Conservation (phyloP, 2,888 invertebrate species). For the Alcis repandata region DNA sequence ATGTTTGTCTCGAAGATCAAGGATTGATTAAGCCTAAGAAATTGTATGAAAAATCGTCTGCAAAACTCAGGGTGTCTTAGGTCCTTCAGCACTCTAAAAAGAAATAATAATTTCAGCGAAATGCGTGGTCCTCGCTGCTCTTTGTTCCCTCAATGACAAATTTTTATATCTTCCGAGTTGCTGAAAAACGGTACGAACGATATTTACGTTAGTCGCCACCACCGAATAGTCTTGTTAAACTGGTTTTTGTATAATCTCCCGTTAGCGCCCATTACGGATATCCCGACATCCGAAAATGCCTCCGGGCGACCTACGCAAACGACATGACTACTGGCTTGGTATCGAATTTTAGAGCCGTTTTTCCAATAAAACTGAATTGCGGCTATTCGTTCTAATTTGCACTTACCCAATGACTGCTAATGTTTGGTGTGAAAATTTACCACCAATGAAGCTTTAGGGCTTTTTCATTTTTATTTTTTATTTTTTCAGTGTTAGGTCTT, state of each 20-base stretch:
- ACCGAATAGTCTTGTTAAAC: background rate
- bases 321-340: constrained; percentile 16
- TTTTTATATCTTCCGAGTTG: too few relatives aligned
- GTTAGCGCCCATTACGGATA: constrained; percentile 16
- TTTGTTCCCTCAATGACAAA: too few relatives aligned
- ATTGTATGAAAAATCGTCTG: too few relatives aligned
- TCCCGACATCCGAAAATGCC: constrained; percentile 24
- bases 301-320: constrained; percentile 28
- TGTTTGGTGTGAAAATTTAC: constrained; percentile 10
- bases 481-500: background rate
- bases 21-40: background rate
- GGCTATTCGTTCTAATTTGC: constrained; percentile 29
- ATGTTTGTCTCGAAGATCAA: background rate
- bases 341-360: constrained; percentile 21
- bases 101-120: too few relatives aligned
- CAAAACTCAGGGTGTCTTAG: too few relatives aligned
- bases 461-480: background rate
- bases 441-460: background rate
- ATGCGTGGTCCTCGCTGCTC: too few relatives aligned
- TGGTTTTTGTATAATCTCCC: background rate
- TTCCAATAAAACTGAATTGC: constrained; percentile 32
- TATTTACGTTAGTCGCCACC: background rate
- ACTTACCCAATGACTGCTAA: constrained; percentile 23
- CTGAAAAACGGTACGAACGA: too few relatives aligned
- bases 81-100: too few relatives aligned